Evolutionary conservation across 2,888 invertebrate genomes (phyloP), one percentile per base, ranked within the genome.

Genomic region (Phalera bucephala): DNA sequence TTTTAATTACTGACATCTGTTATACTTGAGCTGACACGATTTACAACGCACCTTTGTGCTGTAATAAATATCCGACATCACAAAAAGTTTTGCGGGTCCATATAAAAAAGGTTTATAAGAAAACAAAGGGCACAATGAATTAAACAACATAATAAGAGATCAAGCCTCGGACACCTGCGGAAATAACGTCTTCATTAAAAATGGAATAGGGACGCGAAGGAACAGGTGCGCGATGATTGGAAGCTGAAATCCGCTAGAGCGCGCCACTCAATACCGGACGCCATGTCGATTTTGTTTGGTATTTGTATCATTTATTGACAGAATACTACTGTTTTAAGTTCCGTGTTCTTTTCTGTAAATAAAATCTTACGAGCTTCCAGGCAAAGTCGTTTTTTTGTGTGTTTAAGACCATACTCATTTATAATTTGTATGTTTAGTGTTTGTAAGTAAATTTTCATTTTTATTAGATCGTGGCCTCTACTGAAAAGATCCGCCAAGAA

Each of bases 121-220:
- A 85, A 87, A 89, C 86, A 88, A 86, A 87, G 83, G 80, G 80
- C 80, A 80, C 82, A 83, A 82, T 83, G 82, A 85, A 86, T 84
- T 81, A 81, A 84, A 82, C 72, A 80, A 81, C 77, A 79, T 83
- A 85, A 85, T 85, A 78, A 78, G 75, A 68, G 62, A 61, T 68
- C 23, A 19, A 8, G 32, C 7, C 21, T 22, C 46, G 55, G 72
- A 79, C 88, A 88, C 88, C 88, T 88, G 88, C 86, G 70, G 63
- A 75, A 71, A 73, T 72, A 70, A 83, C 71, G 80, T 83, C 87
- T 88, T 88, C 85, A 88, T 89, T 88, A 88, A 80, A 60, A 81
- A 77, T 66, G 70, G 72, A 75, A 72, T 67, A 67, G 72, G 69
- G 66, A 64, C 44, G 32, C 9, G 19, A 19, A 6, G 22, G 26